phyloP scores from a whole-genome alignment of 2,888 invertebrate genomes.

The Drosophila buzzatii region DNA sequence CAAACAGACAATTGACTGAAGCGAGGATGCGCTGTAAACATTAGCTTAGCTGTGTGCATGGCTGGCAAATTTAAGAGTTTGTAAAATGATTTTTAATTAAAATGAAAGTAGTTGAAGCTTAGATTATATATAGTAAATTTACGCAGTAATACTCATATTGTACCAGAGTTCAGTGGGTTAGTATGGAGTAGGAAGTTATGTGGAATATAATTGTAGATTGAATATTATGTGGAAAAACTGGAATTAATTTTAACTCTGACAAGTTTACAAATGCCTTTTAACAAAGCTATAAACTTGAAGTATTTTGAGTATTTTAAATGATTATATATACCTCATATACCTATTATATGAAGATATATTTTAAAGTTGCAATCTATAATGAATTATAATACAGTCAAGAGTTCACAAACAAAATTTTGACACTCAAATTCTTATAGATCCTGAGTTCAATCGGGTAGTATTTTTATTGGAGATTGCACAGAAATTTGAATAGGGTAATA shows the following conservation, averaged over 20 bases:
- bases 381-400: background rate
- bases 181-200: background rate
- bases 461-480: no score
- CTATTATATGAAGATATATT: background rate
- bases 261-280: constrained; percentile 1
- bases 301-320: no score
- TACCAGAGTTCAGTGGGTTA: background rate
- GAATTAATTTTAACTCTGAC: background rate
- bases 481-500: no score
- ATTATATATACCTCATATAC: background rate
- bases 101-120: background rate
- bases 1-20: background rate
- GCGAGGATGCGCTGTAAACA: background rate
- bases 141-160: background rate
- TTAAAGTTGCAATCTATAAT: background rate
- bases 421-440: background rate
- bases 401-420: background rate
- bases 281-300: no score
- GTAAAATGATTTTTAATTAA: background rate
- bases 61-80: background rate
- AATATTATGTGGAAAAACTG: background rate
- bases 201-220: background rate
- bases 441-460: background rate
- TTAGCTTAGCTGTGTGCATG: background rate
- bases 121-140: background rate